These are phyloP conservation scores for Notoglanidium macrostoma DNA, from an alignment of 2,797 vertebrate species.

Conservation along the genomic window DNA sequence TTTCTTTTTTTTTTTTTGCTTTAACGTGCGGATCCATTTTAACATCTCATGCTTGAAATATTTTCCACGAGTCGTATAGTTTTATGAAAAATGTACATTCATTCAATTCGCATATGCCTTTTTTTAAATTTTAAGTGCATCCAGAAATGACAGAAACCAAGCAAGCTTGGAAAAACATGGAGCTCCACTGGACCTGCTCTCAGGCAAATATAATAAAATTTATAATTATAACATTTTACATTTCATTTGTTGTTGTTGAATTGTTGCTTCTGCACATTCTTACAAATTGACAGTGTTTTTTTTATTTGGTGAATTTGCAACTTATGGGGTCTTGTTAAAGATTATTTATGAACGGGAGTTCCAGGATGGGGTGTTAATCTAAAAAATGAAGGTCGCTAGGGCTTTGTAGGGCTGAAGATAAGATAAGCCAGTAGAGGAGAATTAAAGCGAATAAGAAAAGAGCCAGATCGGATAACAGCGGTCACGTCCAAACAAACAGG, in stretches of 20 bases:
- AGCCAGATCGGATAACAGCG: constrained; percentile 5
- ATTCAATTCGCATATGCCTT: background rate
- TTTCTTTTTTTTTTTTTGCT: background rate
- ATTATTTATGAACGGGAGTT: background rate
- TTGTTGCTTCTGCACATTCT: background rate
- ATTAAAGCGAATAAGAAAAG: background rate
- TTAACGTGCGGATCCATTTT: background rate
- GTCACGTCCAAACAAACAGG: constrained; percentile 46
- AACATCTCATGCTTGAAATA: background rate
- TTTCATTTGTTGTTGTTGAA: background rate
- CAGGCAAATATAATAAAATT: background rate
- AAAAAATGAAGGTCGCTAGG: background rate
- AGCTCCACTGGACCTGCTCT: background rate
- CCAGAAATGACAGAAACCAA: background rate
- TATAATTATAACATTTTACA: background rate
- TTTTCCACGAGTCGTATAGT: background rate
- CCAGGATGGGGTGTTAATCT: background rate
- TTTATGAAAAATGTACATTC: background rate
- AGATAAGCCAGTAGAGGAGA: constrained; percentile 2
- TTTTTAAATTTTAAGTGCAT: background rate
- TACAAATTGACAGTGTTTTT: background rate
- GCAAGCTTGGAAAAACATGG: background rate
- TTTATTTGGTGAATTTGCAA: background rate
- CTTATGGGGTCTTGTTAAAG: background rate
- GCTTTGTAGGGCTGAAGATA: background rate